phyloP scores from a whole-genome alignment of 1,140 invertebrate species.

The Melipona quadrifasciata region DNA sequence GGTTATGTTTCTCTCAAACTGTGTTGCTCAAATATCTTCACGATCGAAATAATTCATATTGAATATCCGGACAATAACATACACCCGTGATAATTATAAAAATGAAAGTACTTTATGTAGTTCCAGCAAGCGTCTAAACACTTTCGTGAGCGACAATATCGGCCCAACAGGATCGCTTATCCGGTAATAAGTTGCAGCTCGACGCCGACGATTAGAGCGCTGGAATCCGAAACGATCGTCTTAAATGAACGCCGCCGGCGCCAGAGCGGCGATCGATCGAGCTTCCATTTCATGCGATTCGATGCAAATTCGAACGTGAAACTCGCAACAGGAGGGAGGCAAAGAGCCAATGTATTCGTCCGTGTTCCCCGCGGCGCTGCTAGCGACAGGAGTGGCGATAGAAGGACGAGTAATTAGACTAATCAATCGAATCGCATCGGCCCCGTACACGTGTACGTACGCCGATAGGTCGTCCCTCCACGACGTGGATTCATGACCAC shows the following conservation, averaged over 20 bases:
- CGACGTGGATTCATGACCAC: slow-evolving; percentile 38
- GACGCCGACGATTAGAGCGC: neutral
- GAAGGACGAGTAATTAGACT: slow-evolving; percentile 62
- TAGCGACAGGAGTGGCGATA: slow-evolving; percentile 46
- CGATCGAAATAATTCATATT: too few species aligned
- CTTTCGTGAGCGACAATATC: too few species aligned
- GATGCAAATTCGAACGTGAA: slow-evolving; percentile 45
- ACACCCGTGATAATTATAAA: too few species aligned
- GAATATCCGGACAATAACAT: too few species aligned
- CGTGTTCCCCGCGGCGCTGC: slow-evolving; percentile 34
- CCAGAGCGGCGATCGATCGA: neutral
- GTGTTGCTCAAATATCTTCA: too few species aligned
- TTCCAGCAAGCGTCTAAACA: too few species aligned
- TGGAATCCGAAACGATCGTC: neutral
- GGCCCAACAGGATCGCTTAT: too few species aligned
- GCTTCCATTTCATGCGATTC: slow-evolving; percentile 23
- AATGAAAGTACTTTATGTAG: too few species aligned
- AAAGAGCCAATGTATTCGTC: slow-evolving; percentile 22
- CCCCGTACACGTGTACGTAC: slow-evolving; percentile 36
- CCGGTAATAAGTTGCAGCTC: neutral
- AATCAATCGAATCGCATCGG: slow-evolving; percentile 61
- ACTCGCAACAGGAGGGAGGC: slow-evolving; percentile 3
- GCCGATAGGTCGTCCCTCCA: slow-evolving; percentile 25
- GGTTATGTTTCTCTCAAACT: too few species aligned
- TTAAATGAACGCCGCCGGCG: neutral